These are phyloP conservation scores for Lochmaea capreae DNA, from an alignment of 2,888 invertebrate species.

Conservation along the genomic window DNA sequence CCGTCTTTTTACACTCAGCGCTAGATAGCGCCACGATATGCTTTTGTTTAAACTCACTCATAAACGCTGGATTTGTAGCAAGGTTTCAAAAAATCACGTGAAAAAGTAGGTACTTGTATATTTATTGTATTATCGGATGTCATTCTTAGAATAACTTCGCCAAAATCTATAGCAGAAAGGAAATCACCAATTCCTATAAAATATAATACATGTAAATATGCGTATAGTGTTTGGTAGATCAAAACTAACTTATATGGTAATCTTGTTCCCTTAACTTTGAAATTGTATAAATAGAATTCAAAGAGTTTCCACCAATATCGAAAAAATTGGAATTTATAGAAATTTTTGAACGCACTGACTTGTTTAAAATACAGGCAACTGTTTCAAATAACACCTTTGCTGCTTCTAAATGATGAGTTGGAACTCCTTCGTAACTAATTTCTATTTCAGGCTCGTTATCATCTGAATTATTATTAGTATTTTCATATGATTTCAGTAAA, in stretches of 20 bases:
- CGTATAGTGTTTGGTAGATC: not conserved
- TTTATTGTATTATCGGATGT: constrained; percentile 54
- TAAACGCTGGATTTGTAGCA: constrained; percentile 76
- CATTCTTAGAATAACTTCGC: constrained; percentile 76
- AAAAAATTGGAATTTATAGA: constrained; percentile 80
- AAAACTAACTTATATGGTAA: constrained; percentile 76
- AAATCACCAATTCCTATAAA: constrained; percentile 80
- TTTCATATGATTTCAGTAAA: constrained; percentile 79
- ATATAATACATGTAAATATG: not conserved
- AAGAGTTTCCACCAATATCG: constrained; percentile 86
- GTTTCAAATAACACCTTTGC: constrained; percentile 81
- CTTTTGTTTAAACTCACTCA: constrained; percentile 69
- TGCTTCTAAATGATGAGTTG: constrained; percentile 69
- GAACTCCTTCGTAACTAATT: constrained; percentile 76
- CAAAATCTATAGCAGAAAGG: constrained; percentile 77
- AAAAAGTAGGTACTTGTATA: constrained; percentile 62
- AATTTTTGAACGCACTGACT: constrained; percentile 73
- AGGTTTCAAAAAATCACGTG: constrained; percentile 69
- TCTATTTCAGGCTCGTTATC: constrained; percentile 71
- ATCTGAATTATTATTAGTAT: constrained; percentile 74
- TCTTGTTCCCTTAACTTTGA: constrained; percentile 81
- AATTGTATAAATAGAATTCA: constrained; percentile 87
- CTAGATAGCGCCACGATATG: too few species aligned
- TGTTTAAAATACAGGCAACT: constrained; percentile 77
- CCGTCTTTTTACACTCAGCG: too few species aligned